Conservation (phyloP, 2,113 vertebrate species). For the Bubo bubo region DNA sequence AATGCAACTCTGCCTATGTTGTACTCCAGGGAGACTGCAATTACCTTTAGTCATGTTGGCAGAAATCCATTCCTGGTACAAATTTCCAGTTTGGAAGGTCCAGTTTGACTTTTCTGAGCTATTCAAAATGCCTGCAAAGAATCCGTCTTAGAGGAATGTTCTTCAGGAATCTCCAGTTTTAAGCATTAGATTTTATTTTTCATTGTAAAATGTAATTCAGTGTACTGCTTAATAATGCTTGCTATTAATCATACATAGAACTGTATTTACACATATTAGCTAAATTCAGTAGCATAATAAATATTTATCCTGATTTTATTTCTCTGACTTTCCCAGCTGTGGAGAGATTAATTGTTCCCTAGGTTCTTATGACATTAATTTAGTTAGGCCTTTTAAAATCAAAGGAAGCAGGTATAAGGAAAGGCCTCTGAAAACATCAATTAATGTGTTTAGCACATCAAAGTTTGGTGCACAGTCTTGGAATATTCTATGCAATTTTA, state of each 20-base stretch:
- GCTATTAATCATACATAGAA: neutral
- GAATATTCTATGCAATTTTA: neutral
- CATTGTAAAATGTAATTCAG: neutral
- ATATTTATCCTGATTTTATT: neutral
- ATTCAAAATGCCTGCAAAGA: neutral
- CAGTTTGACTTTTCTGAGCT: neutral
- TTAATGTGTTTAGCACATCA: neutral
- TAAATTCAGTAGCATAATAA: neutral
- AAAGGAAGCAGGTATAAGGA: neutral
- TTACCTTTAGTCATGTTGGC: neutral
- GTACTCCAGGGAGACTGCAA: neutral
- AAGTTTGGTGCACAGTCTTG: neutral
- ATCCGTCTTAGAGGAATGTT: neutral
- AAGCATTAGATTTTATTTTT: neutral
- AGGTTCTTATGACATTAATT: neutral
- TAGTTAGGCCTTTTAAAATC: neutral
- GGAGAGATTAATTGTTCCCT: neutral
- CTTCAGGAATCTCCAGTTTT: neutral
- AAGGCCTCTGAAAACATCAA: neutral
- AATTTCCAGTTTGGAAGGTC: neutral
- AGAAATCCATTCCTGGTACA: neutral
- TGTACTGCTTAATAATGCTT: neutral
- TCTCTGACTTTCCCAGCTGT: neutral
- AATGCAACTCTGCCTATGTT: neutral
- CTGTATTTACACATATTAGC: neutral